These are phyloP conservation scores for Alethe diademata DNA, from an alignment of 2,113 vertebrate genomes.

Conservation along the genomic window DNA sequence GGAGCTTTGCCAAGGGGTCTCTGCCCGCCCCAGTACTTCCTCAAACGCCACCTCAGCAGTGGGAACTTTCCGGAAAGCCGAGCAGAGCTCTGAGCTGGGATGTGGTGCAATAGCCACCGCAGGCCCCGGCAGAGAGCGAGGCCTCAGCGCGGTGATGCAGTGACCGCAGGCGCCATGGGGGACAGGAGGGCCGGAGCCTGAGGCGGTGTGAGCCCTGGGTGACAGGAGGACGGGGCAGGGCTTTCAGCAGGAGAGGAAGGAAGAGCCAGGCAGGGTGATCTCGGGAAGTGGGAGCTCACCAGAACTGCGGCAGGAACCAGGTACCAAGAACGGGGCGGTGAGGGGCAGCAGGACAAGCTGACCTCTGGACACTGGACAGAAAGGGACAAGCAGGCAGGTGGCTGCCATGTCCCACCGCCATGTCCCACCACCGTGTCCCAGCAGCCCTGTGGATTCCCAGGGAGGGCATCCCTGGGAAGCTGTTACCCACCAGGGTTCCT, in stretches of 20 bases:
- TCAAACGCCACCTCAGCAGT: background rate
- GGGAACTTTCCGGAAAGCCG: background rate
- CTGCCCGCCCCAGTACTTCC: background rate
- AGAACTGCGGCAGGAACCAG: background rate
- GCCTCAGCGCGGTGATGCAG: background rate
- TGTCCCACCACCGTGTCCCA: background rate
- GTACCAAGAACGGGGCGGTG: fast-evolving
- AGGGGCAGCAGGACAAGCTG: fast-evolving
- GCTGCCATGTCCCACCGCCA: background rate
- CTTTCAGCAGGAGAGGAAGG: background rate
- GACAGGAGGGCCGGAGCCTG: background rate
- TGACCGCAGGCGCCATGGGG: background rate
- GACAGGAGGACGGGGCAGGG: background rate
- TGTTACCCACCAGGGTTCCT: background rate
- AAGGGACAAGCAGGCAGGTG: background rate
- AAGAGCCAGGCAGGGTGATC: background rate
- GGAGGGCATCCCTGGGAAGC: background rate
- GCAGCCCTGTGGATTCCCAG: background rate
- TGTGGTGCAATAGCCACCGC: background rate
- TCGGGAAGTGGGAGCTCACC: background rate
- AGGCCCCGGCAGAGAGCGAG: background rate
- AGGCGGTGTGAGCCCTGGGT: background rate
- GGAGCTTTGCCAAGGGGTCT: background rate
- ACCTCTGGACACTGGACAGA: background rate
- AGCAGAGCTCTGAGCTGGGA: background rate